Percentiles rank a stretch among this genome's conserved stretches.
These are phyloP conservation scores for Drosophila watanabei DNA, from an alignment of 1,140 invertebrate genomes.

Conservation along the genomic window DNA sequence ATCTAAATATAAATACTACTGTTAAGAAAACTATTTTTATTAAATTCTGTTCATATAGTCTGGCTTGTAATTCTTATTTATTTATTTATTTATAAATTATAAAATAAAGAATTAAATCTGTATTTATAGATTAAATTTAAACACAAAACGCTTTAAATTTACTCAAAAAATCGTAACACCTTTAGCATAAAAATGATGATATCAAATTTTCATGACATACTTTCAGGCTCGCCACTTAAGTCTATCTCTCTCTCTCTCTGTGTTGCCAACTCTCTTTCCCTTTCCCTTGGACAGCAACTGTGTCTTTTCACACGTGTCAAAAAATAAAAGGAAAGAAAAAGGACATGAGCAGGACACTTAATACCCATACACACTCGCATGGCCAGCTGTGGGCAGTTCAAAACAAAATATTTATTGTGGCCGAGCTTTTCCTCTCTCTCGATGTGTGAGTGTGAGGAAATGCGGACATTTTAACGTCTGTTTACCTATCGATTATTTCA, in stretches of 20 bases:
- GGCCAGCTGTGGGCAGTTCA: slow-evolving; percentile 52
- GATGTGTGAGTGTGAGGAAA: slow-evolving; percentile 61
- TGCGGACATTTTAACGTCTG: slow-evolving; percentile 80
- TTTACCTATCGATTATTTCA: slow-evolving; percentile 85
- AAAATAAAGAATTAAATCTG: neutral
- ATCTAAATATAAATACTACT: neutral
- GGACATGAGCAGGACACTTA: slow-evolving; percentile 65
- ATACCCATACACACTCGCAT: slow-evolving; percentile 29
- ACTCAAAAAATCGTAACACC: neutral
- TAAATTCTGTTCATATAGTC: neutral
- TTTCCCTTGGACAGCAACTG: slow-evolving; percentile 37
- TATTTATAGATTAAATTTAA: neutral
- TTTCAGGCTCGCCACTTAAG: slow-evolving; percentile 49
- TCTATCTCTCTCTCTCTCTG: neutral
- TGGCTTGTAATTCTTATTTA: neutral
- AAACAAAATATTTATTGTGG: slow-evolving; percentile 84
- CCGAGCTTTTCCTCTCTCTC: slow-evolving; percentile 34
- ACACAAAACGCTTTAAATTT: neutral
- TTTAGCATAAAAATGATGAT: neutral
- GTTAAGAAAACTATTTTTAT: neutral
- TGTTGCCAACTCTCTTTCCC: neutral
- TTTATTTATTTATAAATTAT: no score
- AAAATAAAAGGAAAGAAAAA: slow-evolving; percentile 41
- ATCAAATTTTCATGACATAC: slow-evolving; percentile 51
- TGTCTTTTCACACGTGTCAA: slow-evolving; percentile 67